These are phyloP conservation scores for Steinernema carpocapsae DNA, from an alignment of 2,888 invertebrate species.

Conservation along the genomic window DNA sequence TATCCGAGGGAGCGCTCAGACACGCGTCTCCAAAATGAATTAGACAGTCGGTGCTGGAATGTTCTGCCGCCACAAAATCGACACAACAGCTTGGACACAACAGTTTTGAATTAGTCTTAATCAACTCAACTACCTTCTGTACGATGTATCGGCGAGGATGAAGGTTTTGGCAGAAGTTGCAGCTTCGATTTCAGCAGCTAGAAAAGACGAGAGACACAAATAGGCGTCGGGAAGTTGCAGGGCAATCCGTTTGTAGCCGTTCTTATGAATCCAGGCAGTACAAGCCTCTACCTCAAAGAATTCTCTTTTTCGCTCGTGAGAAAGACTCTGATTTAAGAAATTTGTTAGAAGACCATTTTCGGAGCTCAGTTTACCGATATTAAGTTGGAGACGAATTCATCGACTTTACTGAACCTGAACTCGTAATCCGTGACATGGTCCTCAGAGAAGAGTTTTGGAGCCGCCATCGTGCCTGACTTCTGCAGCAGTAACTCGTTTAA, in stretches of 20 bases:
- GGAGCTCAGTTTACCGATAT: background rate
- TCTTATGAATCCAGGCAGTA: constrained; percentile 54
- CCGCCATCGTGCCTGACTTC: background rate
- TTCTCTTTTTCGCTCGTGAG: constrained; percentile 36
- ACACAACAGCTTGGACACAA: constrained; percentile 80
- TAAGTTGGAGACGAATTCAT: background rate
- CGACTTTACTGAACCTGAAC: background rate
- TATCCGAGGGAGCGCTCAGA: constrained; percentile 76
- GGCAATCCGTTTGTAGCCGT: constrained; percentile 53
- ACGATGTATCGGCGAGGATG: constrained; percentile 65
- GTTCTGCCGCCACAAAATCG: constrained; percentile 86
- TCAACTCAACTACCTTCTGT: constrained; percentile 54
- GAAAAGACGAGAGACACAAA: constrained; percentile 4
- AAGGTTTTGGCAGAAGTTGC: constrained; percentile 50
- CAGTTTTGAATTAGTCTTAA: constrained; percentile 44
- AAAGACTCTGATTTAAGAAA: constrained; percentile 28
- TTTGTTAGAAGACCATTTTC: background rate
- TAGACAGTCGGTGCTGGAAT: constrained; percentile 82
- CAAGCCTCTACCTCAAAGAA: constrained; percentile 59
- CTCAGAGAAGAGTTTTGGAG: background rate
- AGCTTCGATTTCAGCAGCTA: background rate
- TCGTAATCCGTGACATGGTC: background rate
- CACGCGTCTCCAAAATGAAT: constrained; percentile 91
- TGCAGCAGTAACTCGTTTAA: no score
- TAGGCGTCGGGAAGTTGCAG: constrained; percentile 63